phyloP scores from a whole-genome alignment of 2,888 invertebrate species.

The Dasypolia templi region DNA sequence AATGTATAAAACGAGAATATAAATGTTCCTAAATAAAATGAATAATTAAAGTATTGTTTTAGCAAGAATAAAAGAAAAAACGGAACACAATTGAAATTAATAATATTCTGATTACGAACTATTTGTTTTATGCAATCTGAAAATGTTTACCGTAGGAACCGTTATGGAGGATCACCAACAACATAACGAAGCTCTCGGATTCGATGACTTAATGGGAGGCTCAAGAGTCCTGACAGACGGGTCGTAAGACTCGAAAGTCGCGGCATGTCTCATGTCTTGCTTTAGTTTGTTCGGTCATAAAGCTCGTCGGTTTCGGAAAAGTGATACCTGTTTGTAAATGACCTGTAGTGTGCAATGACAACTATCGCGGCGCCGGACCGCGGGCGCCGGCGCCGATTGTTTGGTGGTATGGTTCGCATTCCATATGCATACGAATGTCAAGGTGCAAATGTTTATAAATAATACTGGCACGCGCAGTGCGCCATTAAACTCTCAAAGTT shows the following conservation, averaged over 20 bases:
- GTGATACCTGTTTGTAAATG: constrained; percentile 36
- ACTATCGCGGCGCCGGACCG: neutral
- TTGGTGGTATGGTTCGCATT: constrained; percentile 30
- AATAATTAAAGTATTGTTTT: neutral
- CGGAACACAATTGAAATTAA: neutral
- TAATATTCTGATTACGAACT: neutral
- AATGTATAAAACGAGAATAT: too few species aligned
- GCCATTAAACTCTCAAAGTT: neutral
- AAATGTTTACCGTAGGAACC: neutral
- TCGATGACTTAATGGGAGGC: neutral
- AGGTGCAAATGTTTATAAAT: constrained; percentile 33
- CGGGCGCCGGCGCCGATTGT: constrained; percentile 21
- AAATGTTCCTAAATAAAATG: neutral
- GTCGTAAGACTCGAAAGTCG: neutral
- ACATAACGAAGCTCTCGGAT: neutral
- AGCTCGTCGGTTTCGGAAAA: constrained; percentile 5
- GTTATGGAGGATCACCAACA: neutral
- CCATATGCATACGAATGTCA: constrained; percentile 52
- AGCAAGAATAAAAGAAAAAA: neutral
- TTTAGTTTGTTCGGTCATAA: neutral
- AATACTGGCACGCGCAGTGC: constrained; percentile 11
- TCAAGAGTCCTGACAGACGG: neutral
- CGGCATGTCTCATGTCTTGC: neutral
- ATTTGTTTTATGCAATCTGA: constrained; percentile 1
- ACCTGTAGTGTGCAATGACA: constrained; percentile 4